Evolutionary conservation across 2,888 invertebrate genomes (phyloP), one percentile per base, ranked within the genome.

Genomic region (Oligia strigilis): DNA sequence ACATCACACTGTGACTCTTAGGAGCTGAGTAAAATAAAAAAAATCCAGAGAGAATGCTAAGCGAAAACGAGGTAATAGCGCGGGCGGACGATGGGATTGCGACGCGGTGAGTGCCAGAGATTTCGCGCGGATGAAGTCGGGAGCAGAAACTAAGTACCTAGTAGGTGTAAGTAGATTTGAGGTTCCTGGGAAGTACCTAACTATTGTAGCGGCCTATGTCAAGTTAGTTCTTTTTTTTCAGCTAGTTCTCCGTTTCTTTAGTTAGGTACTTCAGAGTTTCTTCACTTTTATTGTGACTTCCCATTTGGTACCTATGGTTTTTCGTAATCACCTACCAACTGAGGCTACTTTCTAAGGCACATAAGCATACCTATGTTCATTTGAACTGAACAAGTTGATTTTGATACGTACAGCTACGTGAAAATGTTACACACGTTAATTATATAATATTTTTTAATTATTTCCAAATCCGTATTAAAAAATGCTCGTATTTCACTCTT

Each of bases 401-500:
- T 36, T 19, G 19, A 23, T 52, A 49, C 13, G 0, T 55, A 49
- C 8, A n/a, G n/a, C 0, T 55, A 36, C 23, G 23, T n/a, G 23
- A 19, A 81, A 81, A 52, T 40, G 2, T 36, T 14, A 17, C 13
- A 17, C 62, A 46, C 2, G 3, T 2, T 23, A n/a, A 46, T 36
- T 2, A 19, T 36, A 55, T 36, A 36, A 1, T 36, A 36, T 40
- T n/a, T 19, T 40, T n/a, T 6, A 23, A 49, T 40, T 8, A 67
- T 67, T 52, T 3, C 29, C 46, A 80, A 66, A 49, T 43, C 11
- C 13, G 19, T 64, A 3, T 70, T 36, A n/a, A 46, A 72, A 67
- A 46, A 69, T 40, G 55, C 17, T 52, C 70, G 83, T 77, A 73
- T 73, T 77, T 77, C n/a, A 71, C 17, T 77, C 36, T 19, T 74